phyloP scores from a whole-genome alignment of 2,888 invertebrate genomes.

The Tetragonula carbonaria region DNA sequence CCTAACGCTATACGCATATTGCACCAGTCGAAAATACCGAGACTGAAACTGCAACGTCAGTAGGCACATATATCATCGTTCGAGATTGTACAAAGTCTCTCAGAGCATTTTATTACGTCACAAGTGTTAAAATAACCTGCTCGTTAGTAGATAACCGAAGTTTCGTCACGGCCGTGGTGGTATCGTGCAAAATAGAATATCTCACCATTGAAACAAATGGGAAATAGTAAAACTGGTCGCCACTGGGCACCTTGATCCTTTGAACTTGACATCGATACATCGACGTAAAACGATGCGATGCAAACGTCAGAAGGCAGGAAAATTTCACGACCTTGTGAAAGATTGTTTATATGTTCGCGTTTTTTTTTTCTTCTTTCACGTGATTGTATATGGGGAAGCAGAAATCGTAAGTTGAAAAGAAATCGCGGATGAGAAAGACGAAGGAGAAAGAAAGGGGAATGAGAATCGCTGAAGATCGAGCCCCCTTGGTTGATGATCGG shows the following conservation, averaged over 20 bases:
- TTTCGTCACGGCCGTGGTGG: conserved; percentile 14
- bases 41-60: conserved; percentile 25
- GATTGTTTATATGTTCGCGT: too few relatives aligned
- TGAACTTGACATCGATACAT: conserved; percentile 2
- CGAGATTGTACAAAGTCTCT: conserved; percentile 47
- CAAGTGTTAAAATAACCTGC: conserved; percentile 31
- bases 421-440: background rate
- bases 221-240: background rate
- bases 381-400: background rate
- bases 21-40: background rate
- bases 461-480: conserved; percentile 68
- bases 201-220: background rate
- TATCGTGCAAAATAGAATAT: background rate
- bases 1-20: background rate
- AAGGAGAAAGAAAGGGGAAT: conserved; percentile 15
- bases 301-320: background rate
- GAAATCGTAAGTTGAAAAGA: background rate
- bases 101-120: conserved; percentile 45
- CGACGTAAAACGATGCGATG: background rate
- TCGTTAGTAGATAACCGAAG: conserved; percentile 1
- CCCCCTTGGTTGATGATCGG: conserved; percentile 59
- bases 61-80: conserved; percentile 10
- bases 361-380: too few relatives aligned
- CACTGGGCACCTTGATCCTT: conserved; percentile 1
- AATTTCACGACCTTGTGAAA: background rate